These are phyloP conservation scores for Cremastobaeus sp. DNA, from an alignment of 2,888 invertebrate genomes.

Conservation along the genomic window DNA sequence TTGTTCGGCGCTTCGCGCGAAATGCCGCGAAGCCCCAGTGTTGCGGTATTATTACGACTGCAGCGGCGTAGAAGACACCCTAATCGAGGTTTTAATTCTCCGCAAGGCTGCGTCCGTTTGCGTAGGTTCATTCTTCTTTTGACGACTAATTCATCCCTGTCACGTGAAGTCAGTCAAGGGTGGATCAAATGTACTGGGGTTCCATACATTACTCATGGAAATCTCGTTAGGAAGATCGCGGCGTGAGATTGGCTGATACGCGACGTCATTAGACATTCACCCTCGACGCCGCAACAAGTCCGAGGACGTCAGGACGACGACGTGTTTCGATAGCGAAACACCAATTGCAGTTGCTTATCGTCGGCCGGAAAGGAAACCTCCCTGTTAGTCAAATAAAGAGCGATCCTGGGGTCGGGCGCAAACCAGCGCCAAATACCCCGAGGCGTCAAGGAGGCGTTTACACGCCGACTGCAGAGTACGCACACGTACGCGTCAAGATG, in stretches of 20 bases:
- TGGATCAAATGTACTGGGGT: too few species aligned
- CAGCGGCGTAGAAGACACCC: too few species aligned
- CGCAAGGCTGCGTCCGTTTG: slow-evolving; percentile 16
- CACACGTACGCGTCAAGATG: slow-evolving; percentile 40
- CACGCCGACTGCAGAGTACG: slow-evolving; percentile 33
- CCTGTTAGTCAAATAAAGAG: too few species aligned
- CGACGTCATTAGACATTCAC: slow-evolving; percentile 61
- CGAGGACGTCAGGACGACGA: slow-evolving; percentile 45
- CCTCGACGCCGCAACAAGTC: slow-evolving; percentile 59
- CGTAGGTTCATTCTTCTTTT: slow-evolving; percentile 28
- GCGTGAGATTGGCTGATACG: slow-evolving; percentile 56
- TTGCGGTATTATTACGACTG: too few species aligned
- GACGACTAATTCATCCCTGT: slow-evolving; percentile 31
- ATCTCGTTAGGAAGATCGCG: slow-evolving; percentile 59
- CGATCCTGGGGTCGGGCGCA: slow-evolving; percentile 37
- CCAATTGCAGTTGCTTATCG: slow-evolving; percentile 66
- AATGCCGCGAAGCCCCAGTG: too few species aligned
- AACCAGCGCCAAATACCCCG: slow-evolving; percentile 56
- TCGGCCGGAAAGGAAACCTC: slow-evolving; percentile 36
- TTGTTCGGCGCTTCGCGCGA: neutral
- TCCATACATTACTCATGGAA: slow-evolving; percentile 55
- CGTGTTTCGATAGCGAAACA: slow-evolving; percentile 52
- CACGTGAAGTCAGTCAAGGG: neutral
- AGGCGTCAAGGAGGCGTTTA: slow-evolving; percentile 54
- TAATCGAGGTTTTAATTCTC: slow-evolving; percentile 24